phyloP scores from a whole-genome alignment of 2,797 vertebrate species.

The Lacerta agilis region DNA sequence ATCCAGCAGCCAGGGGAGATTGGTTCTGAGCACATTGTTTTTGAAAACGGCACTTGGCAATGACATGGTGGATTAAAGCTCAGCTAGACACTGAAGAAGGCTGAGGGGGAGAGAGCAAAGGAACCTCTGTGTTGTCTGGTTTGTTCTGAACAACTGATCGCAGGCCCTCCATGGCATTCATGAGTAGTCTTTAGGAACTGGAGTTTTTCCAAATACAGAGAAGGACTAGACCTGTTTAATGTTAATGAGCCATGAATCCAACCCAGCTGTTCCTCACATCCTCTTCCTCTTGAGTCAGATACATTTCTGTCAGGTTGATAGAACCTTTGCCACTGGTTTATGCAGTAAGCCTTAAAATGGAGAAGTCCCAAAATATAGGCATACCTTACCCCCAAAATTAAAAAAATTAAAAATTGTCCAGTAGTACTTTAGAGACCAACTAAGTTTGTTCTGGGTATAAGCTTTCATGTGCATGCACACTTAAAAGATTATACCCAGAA shows the following conservation, averaged over 20 bases:
- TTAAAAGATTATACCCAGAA: too few species aligned
- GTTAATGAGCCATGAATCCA: not conserved
- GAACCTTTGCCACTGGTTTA: not conserved
- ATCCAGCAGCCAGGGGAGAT: conserved; percentile 30
- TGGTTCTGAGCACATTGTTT: conserved; percentile 35
- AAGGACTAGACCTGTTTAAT: not conserved
- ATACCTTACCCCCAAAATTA: not conserved
- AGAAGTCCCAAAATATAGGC: not conserved
- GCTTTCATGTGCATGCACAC: too few species aligned
- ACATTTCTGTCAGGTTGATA: not conserved
- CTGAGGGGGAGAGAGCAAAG: conserved; percentile 3
- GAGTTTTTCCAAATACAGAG: not conserved
- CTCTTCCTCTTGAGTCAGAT: rapidly evolving
- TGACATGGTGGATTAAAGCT: conserved; percentile 42
- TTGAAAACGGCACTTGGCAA: conserved; percentile 43
- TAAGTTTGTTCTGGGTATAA: too few species aligned
- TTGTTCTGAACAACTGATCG: not conserved
- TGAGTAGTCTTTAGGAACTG: not conserved
- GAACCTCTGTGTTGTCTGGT: not conserved
- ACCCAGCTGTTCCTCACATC: not conserved
- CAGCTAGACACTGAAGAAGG: conserved; percentile 11
- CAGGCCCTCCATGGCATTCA: not conserved
- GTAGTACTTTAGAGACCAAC: too few species aligned
- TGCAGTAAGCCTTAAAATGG: not conserved
- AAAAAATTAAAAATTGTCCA: too few species aligned